Base-by-base conservation (phyloP, 2,113 vertebrate species). In the Gnathonemus echidnorhynchus region DNA sequence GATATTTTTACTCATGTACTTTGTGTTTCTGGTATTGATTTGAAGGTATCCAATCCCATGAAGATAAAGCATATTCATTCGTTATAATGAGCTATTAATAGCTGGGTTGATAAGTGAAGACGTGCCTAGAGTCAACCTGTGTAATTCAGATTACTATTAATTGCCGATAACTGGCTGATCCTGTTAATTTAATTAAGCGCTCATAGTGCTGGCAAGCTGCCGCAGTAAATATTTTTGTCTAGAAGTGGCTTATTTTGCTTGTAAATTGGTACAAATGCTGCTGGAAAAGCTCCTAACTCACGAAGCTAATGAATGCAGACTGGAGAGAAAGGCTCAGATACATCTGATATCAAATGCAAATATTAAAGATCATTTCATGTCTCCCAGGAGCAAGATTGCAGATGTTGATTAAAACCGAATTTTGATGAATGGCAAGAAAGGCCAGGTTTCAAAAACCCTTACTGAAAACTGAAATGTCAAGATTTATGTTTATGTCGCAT, bases 401-500 rank as follows among this genome's bases (percentile, higher is more conserved):
- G 58, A 80, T 87, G 89, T 46, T 48, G 45, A 87, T 88, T 84
- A 35, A 89, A 87, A 85, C 31, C 88, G 66, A 42, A 84, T 86
- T 91, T 50, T 90, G 87, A 88, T 91, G 89, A 90, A 87, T 85
- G 35, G 91, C 62, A 90, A 89, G 70, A 90, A 49, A 87, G 89
- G 86, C 48, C 17, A 77, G 74, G 89, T 86, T 92, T 66, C 87
- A 39, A 11, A 53, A 90, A 90, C 45, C 70, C 88, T 85, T 88
- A n/a, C 86, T 87, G 45, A 90, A 80, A 42, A 90, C 52, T 85
- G 89, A 84, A 90, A 91, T 84, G 86, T 45, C 91, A 89, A 58
- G 87, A 88, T 86, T 90, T 42, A 86, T 87, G 88, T 90, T 92
- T 87, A 89, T 66, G 88, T 87, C 31, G 17, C 89, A 39, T 50